Percentiles rank a stretch among this genome's conserved stretches.
Evolutionary conservation across 2,113 vertebrate genomes (phyloP).

Genomic region (Alectura lathami): DNA sequence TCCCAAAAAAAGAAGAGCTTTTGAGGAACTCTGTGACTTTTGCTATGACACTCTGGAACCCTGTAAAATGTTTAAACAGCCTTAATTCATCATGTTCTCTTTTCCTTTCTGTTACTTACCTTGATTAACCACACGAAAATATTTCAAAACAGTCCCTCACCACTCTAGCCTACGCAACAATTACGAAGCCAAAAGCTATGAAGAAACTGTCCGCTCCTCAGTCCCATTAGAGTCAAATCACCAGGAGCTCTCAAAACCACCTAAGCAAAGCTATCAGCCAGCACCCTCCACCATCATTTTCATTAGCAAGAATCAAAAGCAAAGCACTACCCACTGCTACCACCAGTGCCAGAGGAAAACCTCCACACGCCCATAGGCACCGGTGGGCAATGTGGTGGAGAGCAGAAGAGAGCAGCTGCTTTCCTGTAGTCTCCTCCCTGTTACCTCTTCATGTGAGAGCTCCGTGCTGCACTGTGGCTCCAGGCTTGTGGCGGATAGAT

Average conservation of each 20-base stretch:
- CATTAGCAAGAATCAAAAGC: conserved; percentile 11
- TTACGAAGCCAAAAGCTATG: not conserved
- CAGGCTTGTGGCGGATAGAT: conserved; percentile 82
- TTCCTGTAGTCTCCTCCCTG: not conserved
- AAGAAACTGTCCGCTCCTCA: not conserved
- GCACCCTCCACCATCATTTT: conserved; percentile 33
- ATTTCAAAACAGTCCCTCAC: not conserved
- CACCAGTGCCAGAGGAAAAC: conserved; percentile 16
- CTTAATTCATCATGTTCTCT: not conserved
- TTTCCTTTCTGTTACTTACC: not conserved
- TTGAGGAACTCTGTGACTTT: not conserved
- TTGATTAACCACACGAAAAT: not conserved
- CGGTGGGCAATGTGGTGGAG: not conserved
- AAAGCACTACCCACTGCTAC: not conserved
- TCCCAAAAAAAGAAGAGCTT: not conserved
- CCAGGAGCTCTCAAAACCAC: not conserved
- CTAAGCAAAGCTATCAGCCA: conserved; percentile 14
- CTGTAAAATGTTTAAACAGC: not conserved
- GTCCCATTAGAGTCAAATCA: not conserved
- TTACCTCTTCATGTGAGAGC: conserved; percentile 84
- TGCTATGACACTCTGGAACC: not conserved
- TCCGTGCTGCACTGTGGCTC: conserved; percentile 71
- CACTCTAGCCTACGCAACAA: not conserved
- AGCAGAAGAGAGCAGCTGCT: conserved; percentile 1
- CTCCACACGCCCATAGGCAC: not conserved